Evolutionary conservation across 2,888 invertebrate genomes (phyloP).

Genomic region (Chymomyza fuscimana): DNA sequence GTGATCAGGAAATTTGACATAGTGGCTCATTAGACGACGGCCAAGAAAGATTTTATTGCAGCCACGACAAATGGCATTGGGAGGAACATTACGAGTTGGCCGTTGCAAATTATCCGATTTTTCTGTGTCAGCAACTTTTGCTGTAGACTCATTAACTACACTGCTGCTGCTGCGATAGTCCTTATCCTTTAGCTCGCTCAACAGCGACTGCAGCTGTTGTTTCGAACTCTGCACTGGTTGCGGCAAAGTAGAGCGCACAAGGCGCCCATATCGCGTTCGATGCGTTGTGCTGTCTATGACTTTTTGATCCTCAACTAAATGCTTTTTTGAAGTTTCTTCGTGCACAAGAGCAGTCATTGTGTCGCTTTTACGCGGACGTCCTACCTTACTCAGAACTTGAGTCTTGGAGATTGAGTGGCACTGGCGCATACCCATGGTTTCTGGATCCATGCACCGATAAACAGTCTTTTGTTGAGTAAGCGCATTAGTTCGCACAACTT

Average conservation of each 20-base stretch:
- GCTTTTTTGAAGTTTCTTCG: background rate
- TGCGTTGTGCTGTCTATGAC: constrained; percentile 10
- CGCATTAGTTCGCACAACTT: constrained; percentile 71
- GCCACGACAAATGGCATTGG: constrained; percentile 74
- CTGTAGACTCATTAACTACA: constrained; percentile 12
- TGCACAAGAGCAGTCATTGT: background rate
- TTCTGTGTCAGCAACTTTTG: background rate
- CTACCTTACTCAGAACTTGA: constrained; percentile 30
- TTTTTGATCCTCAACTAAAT: background rate
- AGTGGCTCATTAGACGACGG: constrained; percentile 75
- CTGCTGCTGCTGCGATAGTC: constrained; percentile 50
- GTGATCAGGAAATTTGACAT: constrained; percentile 76
- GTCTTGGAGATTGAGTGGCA: background rate
- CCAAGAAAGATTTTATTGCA: constrained; percentile 79
- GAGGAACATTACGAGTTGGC: constrained; percentile 61
- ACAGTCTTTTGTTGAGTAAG: constrained; percentile 73
- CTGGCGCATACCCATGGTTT: constrained; percentile 62
- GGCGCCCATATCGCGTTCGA: constrained; percentile 71
- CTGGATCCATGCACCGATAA: constrained; percentile 74
- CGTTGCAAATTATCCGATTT: background rate
- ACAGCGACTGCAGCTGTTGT: constrained; percentile 57
- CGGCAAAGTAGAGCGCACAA: constrained; percentile 50
- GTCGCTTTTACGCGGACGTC: constrained; percentile 59
- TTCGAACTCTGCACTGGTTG: constrained; percentile 34
- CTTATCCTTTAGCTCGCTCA: constrained; percentile 66